A percentile compares a stretch with the other conserved stretches of the same genome.
Conservation (phyloP, 1,140 invertebrate genomes). For the Euglossa dilemma region DNA sequence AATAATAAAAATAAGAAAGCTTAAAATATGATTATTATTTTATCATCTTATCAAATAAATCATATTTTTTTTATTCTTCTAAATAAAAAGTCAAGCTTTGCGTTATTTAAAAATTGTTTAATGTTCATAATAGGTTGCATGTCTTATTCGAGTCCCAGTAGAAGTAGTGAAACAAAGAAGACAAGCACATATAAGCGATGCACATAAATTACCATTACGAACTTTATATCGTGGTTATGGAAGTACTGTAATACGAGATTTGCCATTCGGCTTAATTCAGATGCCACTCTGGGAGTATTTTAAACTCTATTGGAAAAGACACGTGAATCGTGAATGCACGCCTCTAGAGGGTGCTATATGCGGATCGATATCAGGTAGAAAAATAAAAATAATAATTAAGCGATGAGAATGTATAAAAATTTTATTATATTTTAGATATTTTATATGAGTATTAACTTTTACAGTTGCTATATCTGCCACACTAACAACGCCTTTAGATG, state of each 20-base stretch:
- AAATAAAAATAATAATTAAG: background rate
- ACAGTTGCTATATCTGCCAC: slow-evolving; percentile 90
- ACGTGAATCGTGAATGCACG: slow-evolving; percentile 82
- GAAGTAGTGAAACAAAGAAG: slow-evolving; percentile 97
- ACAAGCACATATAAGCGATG: slow-evolving; percentile 86
- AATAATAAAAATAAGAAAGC: background rate
- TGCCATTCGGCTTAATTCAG: slow-evolving; percentile 98
- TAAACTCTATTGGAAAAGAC: slow-evolving; percentile 85
- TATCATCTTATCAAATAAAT: background rate
- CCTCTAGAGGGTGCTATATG: slow-evolving; percentile 90
- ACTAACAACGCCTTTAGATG: slow-evolving; percentile 96
- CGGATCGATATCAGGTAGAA: slow-evolving; percentile 90
- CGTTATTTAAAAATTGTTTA: background rate
- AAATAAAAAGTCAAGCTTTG: background rate
- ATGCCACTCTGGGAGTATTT: slow-evolving; percentile 97
- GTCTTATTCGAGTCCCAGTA: slow-evolving; percentile 96
- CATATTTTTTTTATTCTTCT: background rate
- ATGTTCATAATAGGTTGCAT: slow-evolving; percentile 86
- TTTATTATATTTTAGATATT: background rate
- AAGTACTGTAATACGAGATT: slow-evolving; percentile 94
- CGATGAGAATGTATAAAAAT: background rate
- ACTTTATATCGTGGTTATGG: slow-evolving; percentile 95
- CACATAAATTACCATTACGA: slow-evolving; percentile 76
- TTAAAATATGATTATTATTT: background rate
- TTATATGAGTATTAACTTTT: slow-evolving; percentile 32